Evolutionary conservation across 2,797 vertebrate genomes (phyloP), one percentile per base, ranked within the genome.

Genomic region (Channallabes apus): DNA sequence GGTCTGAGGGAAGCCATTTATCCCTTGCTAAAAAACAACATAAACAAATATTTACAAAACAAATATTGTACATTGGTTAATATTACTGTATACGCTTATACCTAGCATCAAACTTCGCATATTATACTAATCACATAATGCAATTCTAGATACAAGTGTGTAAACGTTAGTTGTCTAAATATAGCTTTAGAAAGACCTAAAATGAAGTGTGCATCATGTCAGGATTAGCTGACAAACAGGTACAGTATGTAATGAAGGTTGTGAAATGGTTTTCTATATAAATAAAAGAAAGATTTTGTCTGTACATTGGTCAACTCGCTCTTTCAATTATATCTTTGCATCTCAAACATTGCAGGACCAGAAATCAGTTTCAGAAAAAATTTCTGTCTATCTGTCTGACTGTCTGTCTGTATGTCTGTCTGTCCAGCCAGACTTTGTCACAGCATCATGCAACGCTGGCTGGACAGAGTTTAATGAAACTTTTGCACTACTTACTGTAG

Each of bases 1-100:
- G 96, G 92, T 97, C 96, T 27, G 96, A 97, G 58, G 96, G 96
- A 58, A 97, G 94, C 96, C 96, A 97, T 92, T 96, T 97, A 87
- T 97, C 96, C 93, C 96, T 95, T 79, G 96, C 96, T 97, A 90
- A 81, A 94, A 38, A 24, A 24, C 7, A 59, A 85, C 9, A 35
- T 4, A 65, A 32, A 32, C 32, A 1, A 32, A 32, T 32, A 32
- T 32, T 32, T 32, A 32, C 32, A 32, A 29, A 72, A 15, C 59
- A 56, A 65, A 65, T 15, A 71, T 41, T 64, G 14, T 46, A 58
- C 11, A 35, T 22, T 20, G 18, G 2, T 67, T 46, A 56, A 35
- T 46, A 29, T 64, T 83, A 71, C 29, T 35, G 9, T 35, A 38
- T 9, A 62, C 32, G 17, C 22, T 12, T 32, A 3, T 17, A 79